Evolutionary conservation across 2,113 vertebrate genomes (phyloP), one percentile per base, ranked within the genome.

Genomic region (Scartelaos histophorus): DNA sequence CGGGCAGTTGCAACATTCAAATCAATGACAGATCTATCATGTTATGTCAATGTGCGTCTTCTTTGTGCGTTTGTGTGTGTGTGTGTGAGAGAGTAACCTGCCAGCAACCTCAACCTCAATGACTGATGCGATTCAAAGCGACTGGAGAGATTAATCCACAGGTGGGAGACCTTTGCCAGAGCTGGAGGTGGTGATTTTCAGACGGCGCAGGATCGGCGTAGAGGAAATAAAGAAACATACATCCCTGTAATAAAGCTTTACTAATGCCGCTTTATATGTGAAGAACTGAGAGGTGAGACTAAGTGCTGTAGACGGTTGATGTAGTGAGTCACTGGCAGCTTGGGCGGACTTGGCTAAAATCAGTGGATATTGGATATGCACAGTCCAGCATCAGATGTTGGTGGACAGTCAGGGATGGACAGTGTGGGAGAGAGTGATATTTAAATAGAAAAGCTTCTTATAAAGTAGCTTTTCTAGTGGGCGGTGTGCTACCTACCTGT

Each of bases 71-170:
- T 2, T 29, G 29, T 29, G 29, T 29, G 49, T 21, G 53, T 9
- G 53, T 21, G 19, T 74, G 56, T 1, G 56, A 25, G 56, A 58
- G 13, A 58, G 56, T 7, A 75, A 78, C 77, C 85, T 82, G 80
- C 82, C 71, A 70, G 80, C 67, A 81, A 83, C 75, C 70, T 73
- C 67, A 81, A 83, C 75, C 70, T 73, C 69, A 35, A 22, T 83
- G 85, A 88, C 49, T 78, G 83, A 91, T 90, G 83, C 81, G 86
- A 87, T 87, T 88, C 81, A 85, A 89, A 90, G 69, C 67, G 82
- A 88, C 81, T 81, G 80, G 68, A 54, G 82, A 85, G 84, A 82
- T 90, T 79, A 82, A 84, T 83, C 74, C 74, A 73, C 83, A 77
- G 79, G 77, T 75, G 80, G 84, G 68, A 66, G 75, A 75, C 73